These are phyloP conservation scores for Misgurnus anguillicaudatus DNA, from an alignment of 2,113 vertebrate species.

Conservation along the genomic window DNA sequence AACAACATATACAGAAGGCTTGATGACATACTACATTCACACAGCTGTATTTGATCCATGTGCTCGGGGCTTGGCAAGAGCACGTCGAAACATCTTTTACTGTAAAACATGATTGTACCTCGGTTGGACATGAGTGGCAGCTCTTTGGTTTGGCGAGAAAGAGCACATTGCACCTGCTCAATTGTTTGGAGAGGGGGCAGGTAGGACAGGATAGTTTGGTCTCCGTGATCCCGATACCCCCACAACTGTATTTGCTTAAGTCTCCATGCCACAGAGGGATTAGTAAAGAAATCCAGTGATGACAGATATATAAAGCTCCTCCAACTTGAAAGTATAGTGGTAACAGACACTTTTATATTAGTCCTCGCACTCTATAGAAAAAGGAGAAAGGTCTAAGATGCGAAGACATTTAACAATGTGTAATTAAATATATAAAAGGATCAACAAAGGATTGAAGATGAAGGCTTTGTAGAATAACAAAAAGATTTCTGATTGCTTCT, in stretches of 20 bases:
- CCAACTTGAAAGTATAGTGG: conserved; percentile 66
- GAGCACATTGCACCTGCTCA: conserved; percentile 72
- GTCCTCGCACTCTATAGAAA: not conserved
- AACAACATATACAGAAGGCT: conserved; percentile 41
- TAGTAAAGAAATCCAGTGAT: conserved; percentile 69
- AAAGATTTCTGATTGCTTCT: not conserved
- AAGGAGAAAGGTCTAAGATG: not conserved
- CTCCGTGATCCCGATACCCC: conserved; percentile 58
- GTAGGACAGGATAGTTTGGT: conserved; percentile 53
- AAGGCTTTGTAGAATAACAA: not conserved
- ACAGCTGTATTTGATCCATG: conserved; percentile 55
- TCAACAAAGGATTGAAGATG: not conserved
- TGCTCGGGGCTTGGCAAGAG: conserved; percentile 30
- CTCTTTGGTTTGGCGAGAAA: conserved; percentile 36
- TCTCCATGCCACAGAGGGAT: conserved; percentile 70
- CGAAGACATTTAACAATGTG: not conserved
- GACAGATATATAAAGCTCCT: conserved; percentile 59
- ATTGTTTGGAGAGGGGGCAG: conserved; percentile 63
- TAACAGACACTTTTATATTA: conserved; percentile 15
- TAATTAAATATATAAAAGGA: conserved; percentile 19
- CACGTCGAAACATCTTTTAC: conserved; percentile 53
- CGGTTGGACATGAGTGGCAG: conserved; percentile 43
- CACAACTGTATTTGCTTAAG: conserved; percentile 63
- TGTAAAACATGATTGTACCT: conserved; percentile 52
- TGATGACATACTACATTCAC: conserved; percentile 50